Evolutionary conservation across 2,888 invertebrate species (phyloP), one percentile per base, ranked within the genome.

Genomic region (Craniophora ligustri): DNA sequence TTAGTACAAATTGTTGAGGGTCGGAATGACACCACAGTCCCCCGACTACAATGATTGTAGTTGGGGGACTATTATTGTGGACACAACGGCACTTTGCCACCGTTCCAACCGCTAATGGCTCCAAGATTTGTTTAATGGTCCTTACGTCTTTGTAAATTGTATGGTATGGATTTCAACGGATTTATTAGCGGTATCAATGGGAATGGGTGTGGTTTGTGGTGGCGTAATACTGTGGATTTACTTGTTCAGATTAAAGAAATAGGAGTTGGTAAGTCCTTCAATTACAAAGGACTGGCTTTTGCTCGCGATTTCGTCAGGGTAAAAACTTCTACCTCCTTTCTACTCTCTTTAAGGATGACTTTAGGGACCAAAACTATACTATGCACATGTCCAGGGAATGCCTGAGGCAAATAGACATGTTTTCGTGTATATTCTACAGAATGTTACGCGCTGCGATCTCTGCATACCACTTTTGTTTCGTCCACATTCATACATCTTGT

Each of bases 41-140:
- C 66, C 47, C 44, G 45, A 51, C 63, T 60, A 61, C 57, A 66
- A 60, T 26, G 26, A 26, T 26, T 26, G 26, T 26, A 26, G 26
- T 26, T 26, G 26, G 26, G n/a, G 26, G 26, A 26, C 26, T 26
- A 26, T 68, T 45, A 68, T 62, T 58, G 53, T 46, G 50, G 55
- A 63, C 51, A 67, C 50, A 48, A 40, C 51, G 57, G 31, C 64
- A 65, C 58, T 64, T 69, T 64, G 60, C 55, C 55, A 60, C 61
- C 62, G 57, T 55, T 67, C 35, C 55, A 47, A 47, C 63, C 72
- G 46, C 59, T 69, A 73, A 75, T 73, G 61, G 62, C 44, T 28
- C 35, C 15, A 59, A 67, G 72, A 77, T 77, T 71, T 67, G 69
- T 68, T 67, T 57, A 76, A 76, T 70, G 62, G 60, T 44, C 51